phyloP scores from a whole-genome alignment of 2,113 vertebrate species.

The Cyprinodon brontotheroides region DNA sequence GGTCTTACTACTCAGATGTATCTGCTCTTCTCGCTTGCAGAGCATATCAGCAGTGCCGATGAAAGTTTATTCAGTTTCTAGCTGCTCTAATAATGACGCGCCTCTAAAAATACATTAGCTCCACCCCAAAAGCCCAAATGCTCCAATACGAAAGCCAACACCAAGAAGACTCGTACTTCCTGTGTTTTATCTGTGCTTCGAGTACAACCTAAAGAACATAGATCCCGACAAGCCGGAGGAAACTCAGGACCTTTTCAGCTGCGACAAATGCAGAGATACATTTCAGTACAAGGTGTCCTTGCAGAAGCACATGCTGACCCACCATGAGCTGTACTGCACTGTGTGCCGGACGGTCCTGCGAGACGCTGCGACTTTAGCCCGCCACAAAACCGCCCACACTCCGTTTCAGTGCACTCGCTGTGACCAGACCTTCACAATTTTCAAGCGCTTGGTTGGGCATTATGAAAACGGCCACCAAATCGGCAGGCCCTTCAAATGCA shows the following conservation, averaged over 20 bases:
- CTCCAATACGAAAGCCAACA: background rate
- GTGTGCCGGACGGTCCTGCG: slow-evolving; percentile 59
- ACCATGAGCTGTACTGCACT: slow-evolving; percentile 57
- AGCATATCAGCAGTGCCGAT: background rate
- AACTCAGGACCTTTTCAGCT: slow-evolving; percentile 29
- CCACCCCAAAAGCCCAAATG: background rate
- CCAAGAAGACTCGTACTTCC: slow-evolving; percentile 1
- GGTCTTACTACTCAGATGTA: slow-evolving; percentile 41
- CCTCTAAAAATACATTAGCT: background rate
- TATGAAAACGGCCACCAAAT: slow-evolving; percentile 54
- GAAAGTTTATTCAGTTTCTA: background rate
- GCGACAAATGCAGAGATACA: slow-evolving; percentile 41
- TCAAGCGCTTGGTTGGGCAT: slow-evolving; percentile 48
- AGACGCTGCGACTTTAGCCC: slow-evolving; percentile 26
- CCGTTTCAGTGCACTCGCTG: slow-evolving; percentile 64
- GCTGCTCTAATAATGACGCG: background rate
- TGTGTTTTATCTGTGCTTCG: slow-evolving; percentile 67
- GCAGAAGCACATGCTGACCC: slow-evolving; percentile 51
- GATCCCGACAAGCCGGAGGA: slow-evolving; percentile 12
- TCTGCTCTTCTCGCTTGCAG: background rate
- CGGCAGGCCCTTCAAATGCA: slow-evolving; percentile 54
- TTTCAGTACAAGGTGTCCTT: slow-evolving; percentile 54
- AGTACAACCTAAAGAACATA: slow-evolving; percentile 18
- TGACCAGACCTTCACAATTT: slow-evolving; percentile 48
- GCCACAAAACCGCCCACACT: slow-evolving; percentile 61